These are phyloP conservation scores for Tinamus guttatus DNA, from an alignment of 2,113 vertebrate genomes.

Conservation along the genomic window DNA sequence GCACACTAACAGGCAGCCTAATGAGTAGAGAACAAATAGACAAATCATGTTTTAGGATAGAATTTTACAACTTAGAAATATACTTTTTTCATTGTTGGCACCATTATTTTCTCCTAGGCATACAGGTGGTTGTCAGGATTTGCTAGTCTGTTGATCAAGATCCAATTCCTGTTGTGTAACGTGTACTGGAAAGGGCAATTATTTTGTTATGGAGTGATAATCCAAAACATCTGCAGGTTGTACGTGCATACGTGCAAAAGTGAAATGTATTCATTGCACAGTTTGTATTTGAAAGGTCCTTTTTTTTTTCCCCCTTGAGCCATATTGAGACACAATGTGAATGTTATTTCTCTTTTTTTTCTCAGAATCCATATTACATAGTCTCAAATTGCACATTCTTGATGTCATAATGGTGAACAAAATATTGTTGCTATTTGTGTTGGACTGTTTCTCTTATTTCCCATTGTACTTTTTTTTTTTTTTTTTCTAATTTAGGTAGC, in stretches of 20 bases:
- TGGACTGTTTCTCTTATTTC: neutral
- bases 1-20: neutral
- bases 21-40: neutral
- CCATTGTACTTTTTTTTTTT: neutral
- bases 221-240: slow-evolving; percentile 17
- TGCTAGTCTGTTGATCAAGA: slow-evolving; percentile 9
- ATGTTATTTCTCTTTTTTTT: slow-evolving; percentile 1
- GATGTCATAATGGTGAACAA: neutral
- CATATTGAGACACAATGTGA: neutral
- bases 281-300: neutral
- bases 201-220: slow-evolving; percentile 20
- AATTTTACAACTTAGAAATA: neutral
- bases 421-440: neutral
- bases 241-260: neutral
- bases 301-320: neutral
- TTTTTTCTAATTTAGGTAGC: neutral
- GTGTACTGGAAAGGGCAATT: slow-evolving; percentile 15
- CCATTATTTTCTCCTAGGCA: neutral
- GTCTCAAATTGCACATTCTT: neutral
- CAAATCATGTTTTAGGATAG: neutral
- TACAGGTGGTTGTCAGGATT: slow-evolving; percentile 16
- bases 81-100: neutral
- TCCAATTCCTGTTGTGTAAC: slow-evolving; percentile 18
- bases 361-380: neutral
- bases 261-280: neutral